A percentile compares a stretch with the other conserved stretches of the same genome.
Conservation (phyloP, 2,888 invertebrate genomes). For the Agrochola litura region DNA sequence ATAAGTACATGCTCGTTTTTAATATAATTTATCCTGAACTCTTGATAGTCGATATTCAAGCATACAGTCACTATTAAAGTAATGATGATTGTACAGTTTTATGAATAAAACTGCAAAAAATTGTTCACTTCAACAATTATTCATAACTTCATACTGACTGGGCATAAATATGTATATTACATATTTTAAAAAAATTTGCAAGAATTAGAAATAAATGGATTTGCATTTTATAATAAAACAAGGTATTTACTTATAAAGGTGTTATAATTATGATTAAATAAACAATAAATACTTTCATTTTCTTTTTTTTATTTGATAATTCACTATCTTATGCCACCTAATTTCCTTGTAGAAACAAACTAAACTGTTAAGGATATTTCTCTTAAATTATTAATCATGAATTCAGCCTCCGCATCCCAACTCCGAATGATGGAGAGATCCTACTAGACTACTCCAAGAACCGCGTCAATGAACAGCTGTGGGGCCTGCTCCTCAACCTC, state of each 20-base stretch:
- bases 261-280: too few relatives aligned
- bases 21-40: neutral
- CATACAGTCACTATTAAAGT: neutral
- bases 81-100: neutral
- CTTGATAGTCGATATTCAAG: neutral
- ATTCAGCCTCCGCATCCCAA: conserved; percentile 93
- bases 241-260: neutral
- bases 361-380: too few relatives aligned
- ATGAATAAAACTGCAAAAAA: neutral
- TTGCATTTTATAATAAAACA: neutral
- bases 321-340: neutral
- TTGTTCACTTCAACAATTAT: neutral
- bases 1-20: neutral
- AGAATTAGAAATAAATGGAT: neutral
- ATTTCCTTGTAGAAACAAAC: neutral
- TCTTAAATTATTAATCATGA: neutral
- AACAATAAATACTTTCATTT: neutral
- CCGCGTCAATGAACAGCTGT: conserved; percentile 94
- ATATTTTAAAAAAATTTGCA: neutral
- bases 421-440: conserved; percentile 97
- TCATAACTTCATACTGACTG: neutral
- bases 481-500: conserved; percentile 94
- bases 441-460: conserved; percentile 99
- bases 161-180: neutral
- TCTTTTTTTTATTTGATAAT: neutral